phyloP scores from a whole-genome alignment of 1,140 invertebrate genomes.

The Macrotrachela quadricornifera region DNA sequence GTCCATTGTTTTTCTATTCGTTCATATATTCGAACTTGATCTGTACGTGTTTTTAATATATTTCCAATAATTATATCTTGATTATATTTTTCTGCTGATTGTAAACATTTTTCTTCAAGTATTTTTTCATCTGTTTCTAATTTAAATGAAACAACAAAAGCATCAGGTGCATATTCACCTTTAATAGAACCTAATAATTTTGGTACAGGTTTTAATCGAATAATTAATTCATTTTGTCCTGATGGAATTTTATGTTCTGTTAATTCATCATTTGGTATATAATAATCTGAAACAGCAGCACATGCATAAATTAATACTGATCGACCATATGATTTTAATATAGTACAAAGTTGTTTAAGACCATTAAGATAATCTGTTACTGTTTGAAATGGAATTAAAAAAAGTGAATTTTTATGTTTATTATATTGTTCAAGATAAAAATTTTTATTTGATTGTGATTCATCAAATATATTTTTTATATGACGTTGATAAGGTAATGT shows the following conservation, averaged over 20 bases:
- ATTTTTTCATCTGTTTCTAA: constrained; percentile 76
- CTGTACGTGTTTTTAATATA: constrained; percentile 59
- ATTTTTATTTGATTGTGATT: too few relatives aligned
- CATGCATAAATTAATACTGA: constrained; percentile 69
- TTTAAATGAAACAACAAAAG: constrained; percentile 90
- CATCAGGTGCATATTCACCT: constrained; percentile 65
- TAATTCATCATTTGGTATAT: constrained; percentile 73
- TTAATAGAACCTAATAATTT: constrained; percentile 79
- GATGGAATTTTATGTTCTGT: constrained; percentile 85
- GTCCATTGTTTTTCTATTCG: too few relatives aligned
- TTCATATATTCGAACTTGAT: constrained; percentile 36
- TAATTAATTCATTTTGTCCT: constrained; percentile 44
- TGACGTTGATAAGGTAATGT: constrained; percentile 59
- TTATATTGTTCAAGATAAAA: constrained; percentile 16
- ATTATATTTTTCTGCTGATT: constrained; percentile 72
- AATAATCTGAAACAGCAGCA: constrained; percentile 95
- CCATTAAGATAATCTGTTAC: constrained; percentile 82
- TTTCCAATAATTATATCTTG: constrained; percentile 88
- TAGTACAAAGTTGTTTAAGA: constrained; percentile 52
- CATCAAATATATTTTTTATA: too few relatives aligned
- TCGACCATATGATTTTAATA: constrained; percentile 41
- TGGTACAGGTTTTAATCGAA: constrained; percentile 73
- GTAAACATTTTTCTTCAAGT: constrained; percentile 59
- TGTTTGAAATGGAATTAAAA: constrained; percentile 28
- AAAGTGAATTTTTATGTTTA: constrained; percentile 4